These are phyloP conservation scores for Platynereis dumerilii DNA, from an alignment of 2,888 invertebrate genomes.

Conservation along the genomic window DNA sequence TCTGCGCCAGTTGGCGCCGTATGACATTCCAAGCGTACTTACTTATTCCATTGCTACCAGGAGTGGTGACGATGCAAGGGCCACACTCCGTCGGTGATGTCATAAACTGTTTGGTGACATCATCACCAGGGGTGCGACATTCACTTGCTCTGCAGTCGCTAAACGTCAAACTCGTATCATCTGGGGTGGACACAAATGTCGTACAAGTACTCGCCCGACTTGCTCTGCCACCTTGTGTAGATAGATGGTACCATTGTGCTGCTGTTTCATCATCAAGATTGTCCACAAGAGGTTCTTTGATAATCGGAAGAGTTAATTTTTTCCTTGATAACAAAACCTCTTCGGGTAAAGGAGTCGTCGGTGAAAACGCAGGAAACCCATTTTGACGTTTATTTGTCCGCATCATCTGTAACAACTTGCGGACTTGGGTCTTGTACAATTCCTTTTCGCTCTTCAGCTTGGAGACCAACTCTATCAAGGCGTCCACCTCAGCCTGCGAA, in stretches of 20 bases:
- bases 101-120: neutral
- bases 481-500: conserved; percentile 35
- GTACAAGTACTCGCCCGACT: conserved; percentile 22
- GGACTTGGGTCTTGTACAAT: conserved; percentile 30
- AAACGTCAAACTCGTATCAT: conserved; percentile 10
- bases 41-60: conserved; percentile 17
- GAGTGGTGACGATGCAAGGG: neutral
- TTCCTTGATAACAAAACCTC: no score
- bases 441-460: conserved; percentile 31
- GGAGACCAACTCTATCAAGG: conserved; percentile 34
- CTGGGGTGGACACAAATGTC: conserved; percentile 18
- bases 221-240: neutral
- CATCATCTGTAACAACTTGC: conserved; percentile 21
- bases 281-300: no score
- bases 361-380: no score
- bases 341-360: no score
- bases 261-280: no score
- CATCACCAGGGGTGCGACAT: neutral
- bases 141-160: neutral
- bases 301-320: no score
- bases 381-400: conserved; percentile 5
- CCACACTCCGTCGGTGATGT: neutral
- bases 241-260: no score
- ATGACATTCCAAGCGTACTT: conserved; percentile 17
- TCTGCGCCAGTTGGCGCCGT: conserved; percentile 17